Evolutionary conservation across 2,888 invertebrate genomes (phyloP).

Genomic region (Hesperia comma): DNA sequence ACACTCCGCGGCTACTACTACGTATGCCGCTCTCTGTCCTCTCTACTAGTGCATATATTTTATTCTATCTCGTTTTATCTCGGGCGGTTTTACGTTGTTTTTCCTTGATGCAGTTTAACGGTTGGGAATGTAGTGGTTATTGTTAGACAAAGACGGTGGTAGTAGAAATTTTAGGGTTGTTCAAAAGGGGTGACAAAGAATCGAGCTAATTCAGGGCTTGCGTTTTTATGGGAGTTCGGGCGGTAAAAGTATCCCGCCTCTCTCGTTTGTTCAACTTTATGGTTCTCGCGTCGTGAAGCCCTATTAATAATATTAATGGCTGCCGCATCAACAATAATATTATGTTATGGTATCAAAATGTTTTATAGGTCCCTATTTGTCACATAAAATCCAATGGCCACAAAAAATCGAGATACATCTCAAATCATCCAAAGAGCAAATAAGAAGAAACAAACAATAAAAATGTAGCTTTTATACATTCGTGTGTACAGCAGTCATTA

Average conservation of each 20-base stretch:
- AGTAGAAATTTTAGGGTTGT: conserved; percentile 82
- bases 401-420: conserved; percentile 24
- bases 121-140: conserved; percentile 84
- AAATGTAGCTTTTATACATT: conserved; percentile 34
- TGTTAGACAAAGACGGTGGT: conserved; percentile 83
- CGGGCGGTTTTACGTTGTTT: conserved; percentile 81
- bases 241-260: conserved; percentile 84
- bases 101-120: conserved; percentile 84
- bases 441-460: conserved; percentile 29
- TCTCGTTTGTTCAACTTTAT: conserved; percentile 82
- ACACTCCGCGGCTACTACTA: conserved; percentile 77
- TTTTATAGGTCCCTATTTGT: conserved; percentile 61
- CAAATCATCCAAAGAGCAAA: conserved; percentile 14
- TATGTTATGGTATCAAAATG: conserved; percentile 59
- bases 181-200: conserved; percentile 83
- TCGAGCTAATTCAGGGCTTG: conserved; percentile 83
- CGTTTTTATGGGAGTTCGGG: conserved; percentile 80
- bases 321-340: conserved; percentile 68
- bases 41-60: conserved; percentile 83
- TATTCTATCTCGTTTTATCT: conserved; percentile 84
- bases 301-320: conserved; percentile 81
- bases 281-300: conserved; percentile 72
- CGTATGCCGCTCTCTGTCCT: conserved; percentile 79
- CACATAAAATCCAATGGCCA: conserved; percentile 8
- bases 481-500: conserved; percentile 45